Evolutionary conservation across 2,888 invertebrate genomes (phyloP).

Genomic region (Chrysolina haemoptera): DNA sequence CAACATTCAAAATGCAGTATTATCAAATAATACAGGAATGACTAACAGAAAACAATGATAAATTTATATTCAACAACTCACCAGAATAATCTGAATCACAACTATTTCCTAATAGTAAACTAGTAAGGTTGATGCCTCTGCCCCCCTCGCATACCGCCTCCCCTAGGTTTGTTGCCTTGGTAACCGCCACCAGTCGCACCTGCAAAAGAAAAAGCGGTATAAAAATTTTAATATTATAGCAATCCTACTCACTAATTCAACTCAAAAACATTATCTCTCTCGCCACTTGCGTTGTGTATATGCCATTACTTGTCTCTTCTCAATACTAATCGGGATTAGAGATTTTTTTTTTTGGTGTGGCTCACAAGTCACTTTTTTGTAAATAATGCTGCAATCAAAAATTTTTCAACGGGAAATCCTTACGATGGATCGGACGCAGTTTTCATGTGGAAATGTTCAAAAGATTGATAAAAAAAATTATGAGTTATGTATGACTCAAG

Average conservation of each 20-base stretch:
- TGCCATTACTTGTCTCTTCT: conserved; percentile 48
- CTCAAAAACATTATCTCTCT: conserved; percentile 56
- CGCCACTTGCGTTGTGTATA: conserved; percentile 61
- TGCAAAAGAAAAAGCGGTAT: conserved; percentile 63
- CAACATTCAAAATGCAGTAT: too few relatives aligned
- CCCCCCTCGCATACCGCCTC: conserved; percentile 79
- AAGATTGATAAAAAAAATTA: conserved; percentile 47
- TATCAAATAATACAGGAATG: too few relatives aligned
- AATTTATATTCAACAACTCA: not conserved
- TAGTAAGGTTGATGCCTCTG: conserved; percentile 90
- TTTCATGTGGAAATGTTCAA: conserved; percentile 47
- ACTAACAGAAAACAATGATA: not conserved
- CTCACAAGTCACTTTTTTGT: conserved; percentile 27
- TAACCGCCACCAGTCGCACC: conserved; percentile 68
- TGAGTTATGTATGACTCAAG: conserved; percentile 56
- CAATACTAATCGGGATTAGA: conserved; percentile 21
- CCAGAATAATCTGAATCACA: conserved; percentile 46
- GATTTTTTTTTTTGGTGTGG: conserved; percentile 42
- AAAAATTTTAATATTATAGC: conserved; percentile 64
- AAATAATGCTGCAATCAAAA: conserved; percentile 37
- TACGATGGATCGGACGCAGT: conserved; percentile 46
- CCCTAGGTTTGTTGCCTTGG: conserved; percentile 89
- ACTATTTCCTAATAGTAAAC: conserved; percentile 36
- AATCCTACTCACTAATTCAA: conserved; percentile 63
- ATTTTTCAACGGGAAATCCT: conserved; percentile 26